Evolutionary conservation across 1,140 invertebrate species (phyloP), one percentile per base, ranked within the genome.

Genomic region (Tribolium madens): DNA sequence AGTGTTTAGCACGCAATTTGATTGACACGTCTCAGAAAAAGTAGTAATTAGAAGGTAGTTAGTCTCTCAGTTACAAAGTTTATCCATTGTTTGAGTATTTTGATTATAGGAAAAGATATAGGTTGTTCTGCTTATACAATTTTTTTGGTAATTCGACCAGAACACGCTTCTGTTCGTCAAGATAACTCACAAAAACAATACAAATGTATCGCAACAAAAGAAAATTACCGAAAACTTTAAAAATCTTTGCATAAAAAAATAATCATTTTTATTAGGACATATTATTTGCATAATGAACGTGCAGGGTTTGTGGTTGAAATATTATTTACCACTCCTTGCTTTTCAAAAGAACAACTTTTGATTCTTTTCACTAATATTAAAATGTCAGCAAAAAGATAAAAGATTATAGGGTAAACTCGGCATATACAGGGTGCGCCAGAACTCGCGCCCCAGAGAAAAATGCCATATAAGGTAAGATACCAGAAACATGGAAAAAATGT

Each of bases 11-110:
- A 78, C 72, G 76, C 72, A 31, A 78, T 75, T 48, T 78, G 76
- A 78, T 78, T 78, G 76, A 57, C 76, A 78, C 46, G 26, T 75
- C 48, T 47, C 76, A 48, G 76, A 74, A 78, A 53, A 78, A 74
- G 47, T 73, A 74, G 73, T 78, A 75, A 78, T 78, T 74, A 78
- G 13, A 33, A 36, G 50, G 46, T 33, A 72, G 31, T 72, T 72
- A 48, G 31, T 14, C 42, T 72, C 46, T 33, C 70, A 17, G 47
- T 72, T 71, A 64, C 57, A 64, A 12, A 64, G 57, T 71, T 71
- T 31, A 52, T 72, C 70, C 50, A 50, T 72, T 72, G 70, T 72
- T 52, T 72, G 46, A 26, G 47, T 52, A 72, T 52, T 72, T 52
- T 47, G 50, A 72, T 72, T 18, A 33, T 64, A 64, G 14, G 21